phyloP scores from a whole-genome alignment of 2,888 invertebrate genomes.

The Kuschelorhynchus macadamiae region DNA sequence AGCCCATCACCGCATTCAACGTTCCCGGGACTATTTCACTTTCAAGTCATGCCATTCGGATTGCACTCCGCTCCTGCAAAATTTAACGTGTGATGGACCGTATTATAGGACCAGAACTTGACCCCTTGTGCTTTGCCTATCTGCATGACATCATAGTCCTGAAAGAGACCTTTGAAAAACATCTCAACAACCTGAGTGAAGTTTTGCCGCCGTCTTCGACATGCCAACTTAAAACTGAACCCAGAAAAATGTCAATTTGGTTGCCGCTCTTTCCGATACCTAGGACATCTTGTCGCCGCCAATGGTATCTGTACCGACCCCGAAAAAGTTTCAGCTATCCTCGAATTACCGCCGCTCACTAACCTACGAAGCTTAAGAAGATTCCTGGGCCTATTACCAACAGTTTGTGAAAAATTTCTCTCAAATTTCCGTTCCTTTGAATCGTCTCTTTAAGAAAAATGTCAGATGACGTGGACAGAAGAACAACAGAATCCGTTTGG shows the following conservation, averaged over 20 bases:
- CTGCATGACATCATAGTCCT: conserved; percentile 56
- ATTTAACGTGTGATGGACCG: conserved; percentile 56
- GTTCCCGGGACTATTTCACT: conserved; percentile 58
- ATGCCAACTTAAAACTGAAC: conserved; percentile 33
- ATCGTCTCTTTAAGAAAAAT: conserved; percentile 13
- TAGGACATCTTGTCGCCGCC: conserved; percentile 9
- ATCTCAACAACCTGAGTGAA: conserved; percentile 26
- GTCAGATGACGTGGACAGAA: not conserved
- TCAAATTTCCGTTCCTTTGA: conserved; percentile 7
- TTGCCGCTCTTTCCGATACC: not conserved
- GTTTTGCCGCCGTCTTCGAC: conserved; percentile 32
- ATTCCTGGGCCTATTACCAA: conserved; percentile 25
- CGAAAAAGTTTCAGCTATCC: conserved; percentile 13
- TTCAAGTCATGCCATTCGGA: conserved; percentile 60
- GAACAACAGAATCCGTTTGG: conserved; percentile 12
- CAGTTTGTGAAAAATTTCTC: conserved; percentile 17
- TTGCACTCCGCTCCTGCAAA: conserved; percentile 57
- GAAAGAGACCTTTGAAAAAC: conserved; percentile 43
- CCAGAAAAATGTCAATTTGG: conserved; percentile 53
- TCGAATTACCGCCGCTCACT: not conserved
- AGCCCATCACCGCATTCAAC: conserved; percentile 57
- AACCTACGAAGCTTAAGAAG: conserved; percentile 7
- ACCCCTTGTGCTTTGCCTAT: conserved; percentile 51
- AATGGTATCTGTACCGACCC: conserved; percentile 12
- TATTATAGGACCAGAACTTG: conserved; percentile 56